These are phyloP conservation scores for Rhynchopsitta pachyrhyncha DNA, from an alignment of 2,113 vertebrate species.

Conservation along the genomic window DNA sequence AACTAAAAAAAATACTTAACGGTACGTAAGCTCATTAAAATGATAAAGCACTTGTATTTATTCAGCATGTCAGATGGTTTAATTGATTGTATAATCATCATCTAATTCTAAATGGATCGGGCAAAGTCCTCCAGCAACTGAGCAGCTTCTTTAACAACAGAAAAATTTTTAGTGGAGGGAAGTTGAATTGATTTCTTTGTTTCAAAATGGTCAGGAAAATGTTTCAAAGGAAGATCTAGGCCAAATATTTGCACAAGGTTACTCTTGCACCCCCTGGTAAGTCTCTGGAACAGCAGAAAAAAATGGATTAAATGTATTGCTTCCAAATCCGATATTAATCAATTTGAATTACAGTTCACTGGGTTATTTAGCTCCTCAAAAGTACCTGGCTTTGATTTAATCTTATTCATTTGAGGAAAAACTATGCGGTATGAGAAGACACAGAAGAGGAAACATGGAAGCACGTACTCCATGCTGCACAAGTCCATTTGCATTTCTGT, in stretches of 20 bases:
- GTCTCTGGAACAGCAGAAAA: not conserved
- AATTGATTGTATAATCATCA: constrained; percentile 65
- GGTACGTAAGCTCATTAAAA: constrained; percentile 57
- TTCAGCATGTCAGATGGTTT: constrained; percentile 68
- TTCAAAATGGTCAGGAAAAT: not conserved
- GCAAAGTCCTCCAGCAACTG: constrained; percentile 52
- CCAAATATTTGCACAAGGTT: constrained; percentile 2
- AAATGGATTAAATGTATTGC: constrained; percentile 12
- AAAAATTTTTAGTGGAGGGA: not conserved
- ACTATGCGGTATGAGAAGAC: not conserved
- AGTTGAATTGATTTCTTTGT: not conserved
- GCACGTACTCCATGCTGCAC: not conserved
- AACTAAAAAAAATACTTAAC: constrained; percentile 33
- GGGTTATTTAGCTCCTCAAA: not conserved
- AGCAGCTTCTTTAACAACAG: constrained; percentile 28
- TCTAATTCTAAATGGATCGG: constrained; percentile 39
- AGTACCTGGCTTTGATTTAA: not conserved
- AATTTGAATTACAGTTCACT: constrained; percentile 18
- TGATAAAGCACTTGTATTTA: constrained; percentile 61
- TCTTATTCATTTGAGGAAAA: not conserved
- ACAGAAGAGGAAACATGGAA: not conserved
- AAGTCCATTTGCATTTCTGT: not conserved
- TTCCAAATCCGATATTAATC: constrained; percentile 27
- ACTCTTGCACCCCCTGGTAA: not conserved
- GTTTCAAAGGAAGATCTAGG: constrained; percentile 15